phyloP scores from a whole-genome alignment of 2,797 vertebrate species.

The Eupleurogrammus muticus region DNA sequence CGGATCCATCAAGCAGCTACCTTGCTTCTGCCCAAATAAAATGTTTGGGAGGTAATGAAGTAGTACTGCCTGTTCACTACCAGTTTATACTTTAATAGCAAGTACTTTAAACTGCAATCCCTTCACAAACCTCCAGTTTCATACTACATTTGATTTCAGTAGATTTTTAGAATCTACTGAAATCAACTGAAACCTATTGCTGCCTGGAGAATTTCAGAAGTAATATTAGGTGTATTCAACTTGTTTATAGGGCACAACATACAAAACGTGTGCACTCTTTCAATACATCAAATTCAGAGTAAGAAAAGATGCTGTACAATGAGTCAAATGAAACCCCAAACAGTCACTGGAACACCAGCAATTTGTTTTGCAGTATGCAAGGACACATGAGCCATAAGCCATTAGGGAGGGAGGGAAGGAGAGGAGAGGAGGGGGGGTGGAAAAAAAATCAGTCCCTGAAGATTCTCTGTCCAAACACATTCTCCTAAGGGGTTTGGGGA shows the following conservation, averaged over 20 bases:
- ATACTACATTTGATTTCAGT: neutral
- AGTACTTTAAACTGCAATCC: neutral
- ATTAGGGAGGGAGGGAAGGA: conserved; percentile 14
- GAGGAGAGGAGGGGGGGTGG: conserved; percentile 1
- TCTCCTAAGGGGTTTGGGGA: conserved; percentile 74
- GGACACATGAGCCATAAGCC: conserved; percentile 39
- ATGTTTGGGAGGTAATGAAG: neutral
- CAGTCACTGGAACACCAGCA: conserved; percentile 27
- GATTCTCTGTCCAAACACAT: conserved; percentile 75
- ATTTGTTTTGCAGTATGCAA: conserved; percentile 62
- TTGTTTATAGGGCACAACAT: too few relatives aligned
- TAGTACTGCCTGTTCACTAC: neutral
- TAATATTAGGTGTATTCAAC: too few relatives aligned
- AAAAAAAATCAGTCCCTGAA: conserved; percentile 55
- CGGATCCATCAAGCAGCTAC: neutral
- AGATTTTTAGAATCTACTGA: too few relatives aligned
- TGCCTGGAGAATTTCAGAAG: too few relatives aligned
- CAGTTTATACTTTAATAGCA: neutral
- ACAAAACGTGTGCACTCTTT: neutral
- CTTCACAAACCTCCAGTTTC: neutral
- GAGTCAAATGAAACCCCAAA: conserved; percentile 34
- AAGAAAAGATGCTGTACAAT: neutral
- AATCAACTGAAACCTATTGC: too few relatives aligned
- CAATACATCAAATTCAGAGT: neutral
- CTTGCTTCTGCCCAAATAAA: neutral